A percentile compares a stretch with the other conserved stretches of the same genome.
Evolutionary conservation across 2,797 vertebrate species (phyloP).

Genomic region (Tenualosa thibaudeaui): DNA sequence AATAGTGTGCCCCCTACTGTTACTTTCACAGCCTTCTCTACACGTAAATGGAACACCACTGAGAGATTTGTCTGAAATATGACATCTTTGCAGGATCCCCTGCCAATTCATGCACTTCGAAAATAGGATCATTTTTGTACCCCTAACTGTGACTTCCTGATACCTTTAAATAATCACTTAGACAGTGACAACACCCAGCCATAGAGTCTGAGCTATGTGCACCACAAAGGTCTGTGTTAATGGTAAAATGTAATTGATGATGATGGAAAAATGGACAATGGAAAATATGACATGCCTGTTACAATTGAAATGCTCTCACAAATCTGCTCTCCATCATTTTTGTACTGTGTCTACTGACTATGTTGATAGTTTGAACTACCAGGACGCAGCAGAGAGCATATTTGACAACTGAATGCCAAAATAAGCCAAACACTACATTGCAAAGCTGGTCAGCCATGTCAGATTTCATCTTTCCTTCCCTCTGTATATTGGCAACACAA

Average conservation of each 20-base stretch:
- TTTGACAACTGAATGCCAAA: not conserved
- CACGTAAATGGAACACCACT: not conserved
- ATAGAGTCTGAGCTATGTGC: not conserved
- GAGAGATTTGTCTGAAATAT: slow-evolving; percentile 9
- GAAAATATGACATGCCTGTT: not conserved
- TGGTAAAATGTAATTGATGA: not conserved
- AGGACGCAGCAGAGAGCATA: not conserved
- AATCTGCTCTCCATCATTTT: not conserved
- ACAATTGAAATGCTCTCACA: not conserved
- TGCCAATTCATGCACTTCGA: not conserved
- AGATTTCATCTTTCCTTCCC: not conserved
- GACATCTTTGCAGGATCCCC: not conserved
- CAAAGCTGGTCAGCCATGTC: not conserved
- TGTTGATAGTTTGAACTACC: not conserved
- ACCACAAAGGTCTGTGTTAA: not conserved
- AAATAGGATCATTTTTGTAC: not conserved
- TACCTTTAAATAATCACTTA: slow-evolving; percentile 5
- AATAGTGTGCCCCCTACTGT: slow-evolving; percentile 22
- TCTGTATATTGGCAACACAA: not conserved
- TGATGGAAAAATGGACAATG: not conserved
- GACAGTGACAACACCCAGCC: not conserved
- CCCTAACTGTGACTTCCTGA: not conserved
- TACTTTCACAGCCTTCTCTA: not conserved
- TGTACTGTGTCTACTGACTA: not conserved
- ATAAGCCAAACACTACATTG: not conserved